phyloP scores from a whole-genome alignment of 1,140 invertebrate genomes.

The Hylyphantes graminicola region DNA sequence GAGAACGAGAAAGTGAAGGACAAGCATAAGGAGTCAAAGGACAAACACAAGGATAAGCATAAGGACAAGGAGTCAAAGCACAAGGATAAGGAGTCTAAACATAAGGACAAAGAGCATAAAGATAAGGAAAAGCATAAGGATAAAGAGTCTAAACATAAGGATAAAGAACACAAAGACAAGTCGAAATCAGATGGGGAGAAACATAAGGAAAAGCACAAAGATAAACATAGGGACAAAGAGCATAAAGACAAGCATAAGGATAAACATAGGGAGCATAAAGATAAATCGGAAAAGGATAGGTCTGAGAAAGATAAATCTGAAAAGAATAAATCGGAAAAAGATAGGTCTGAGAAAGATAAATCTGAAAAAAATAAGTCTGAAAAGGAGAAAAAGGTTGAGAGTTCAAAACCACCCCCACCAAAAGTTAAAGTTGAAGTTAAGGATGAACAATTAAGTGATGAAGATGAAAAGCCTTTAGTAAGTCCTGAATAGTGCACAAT shows the following conservation, averaged over 20 bases:
- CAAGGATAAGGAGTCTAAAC: constrained; percentile 38
- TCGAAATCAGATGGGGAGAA: constrained; percentile 64
- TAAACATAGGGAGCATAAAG: constrained; percentile 63
- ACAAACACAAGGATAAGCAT: constrained; percentile 55
- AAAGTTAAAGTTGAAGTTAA: constrained; percentile 65
- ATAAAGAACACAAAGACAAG: constrained; percentile 61
- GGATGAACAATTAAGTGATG: constrained; percentile 73
- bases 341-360: too few species aligned
- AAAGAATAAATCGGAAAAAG: too few species aligned
- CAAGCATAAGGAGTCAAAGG: constrained; percentile 45
- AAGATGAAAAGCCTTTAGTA: constrained; percentile 84
- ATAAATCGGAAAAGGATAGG: constrained; percentile 63
- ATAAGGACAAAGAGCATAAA: constrained; percentile 47
- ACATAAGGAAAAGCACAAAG: constrained; percentile 63
- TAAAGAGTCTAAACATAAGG: constrained; percentile 48
- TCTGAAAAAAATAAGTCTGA: too few species aligned
- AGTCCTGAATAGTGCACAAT: constrained; percentile 61
- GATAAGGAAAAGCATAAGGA: constrained; percentile 55
- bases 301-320: neutral
- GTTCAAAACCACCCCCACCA: neutral
- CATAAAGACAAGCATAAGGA: constrained; percentile 67
- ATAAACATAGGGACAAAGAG: constrained; percentile 57
- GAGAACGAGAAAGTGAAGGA: constrained; percentile 56
- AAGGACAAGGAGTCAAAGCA: constrained; percentile 51
- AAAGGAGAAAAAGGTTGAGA: constrained; percentile 63